Evolutionary conservation across 2,797 vertebrate species (phyloP).

Genomic region (Sebastes trivittatus): DNA sequence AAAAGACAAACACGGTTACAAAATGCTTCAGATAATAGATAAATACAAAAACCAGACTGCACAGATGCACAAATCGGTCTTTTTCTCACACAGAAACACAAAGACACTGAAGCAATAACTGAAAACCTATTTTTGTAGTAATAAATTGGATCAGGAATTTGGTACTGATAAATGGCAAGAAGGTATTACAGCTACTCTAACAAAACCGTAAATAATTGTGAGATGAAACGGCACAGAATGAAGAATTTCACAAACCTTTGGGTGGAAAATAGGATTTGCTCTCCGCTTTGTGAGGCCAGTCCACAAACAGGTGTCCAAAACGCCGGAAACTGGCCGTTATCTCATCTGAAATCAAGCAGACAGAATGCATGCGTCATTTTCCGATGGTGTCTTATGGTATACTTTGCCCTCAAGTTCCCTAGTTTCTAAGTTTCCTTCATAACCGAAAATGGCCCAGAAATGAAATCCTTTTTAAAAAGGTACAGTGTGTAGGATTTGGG

Average conservation of each 20-base stretch:
- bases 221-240: not conserved
- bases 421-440: not conserved
- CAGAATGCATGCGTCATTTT: not conserved
- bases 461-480: not conserved
- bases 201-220: not conserved
- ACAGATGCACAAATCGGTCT: not conserved
- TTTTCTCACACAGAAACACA: not conserved
- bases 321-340: conserved; percentile 99
- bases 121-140: not conserved
- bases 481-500: too few species aligned
- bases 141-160: not conserved
- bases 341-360: conserved; percentile 85
- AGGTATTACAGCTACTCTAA: not conserved
- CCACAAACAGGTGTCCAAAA: conserved; percentile 98
- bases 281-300: conserved; percentile 99
- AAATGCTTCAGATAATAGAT: conserved; percentile 17
- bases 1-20: conserved; percentile 3
- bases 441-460: not conserved
- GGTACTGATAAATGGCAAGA: not conserved
- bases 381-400: not conserved
- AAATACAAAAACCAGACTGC: conserved; percentile 1
- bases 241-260: conserved; percentile 86
- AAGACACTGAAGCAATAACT: not conserved
- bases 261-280: conserved; percentile 99
- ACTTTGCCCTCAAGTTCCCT: not conserved